Evolutionary conservation across 2,113 vertebrate genomes (phyloP).

Genomic region (Acinonyx jubatus): DNA sequence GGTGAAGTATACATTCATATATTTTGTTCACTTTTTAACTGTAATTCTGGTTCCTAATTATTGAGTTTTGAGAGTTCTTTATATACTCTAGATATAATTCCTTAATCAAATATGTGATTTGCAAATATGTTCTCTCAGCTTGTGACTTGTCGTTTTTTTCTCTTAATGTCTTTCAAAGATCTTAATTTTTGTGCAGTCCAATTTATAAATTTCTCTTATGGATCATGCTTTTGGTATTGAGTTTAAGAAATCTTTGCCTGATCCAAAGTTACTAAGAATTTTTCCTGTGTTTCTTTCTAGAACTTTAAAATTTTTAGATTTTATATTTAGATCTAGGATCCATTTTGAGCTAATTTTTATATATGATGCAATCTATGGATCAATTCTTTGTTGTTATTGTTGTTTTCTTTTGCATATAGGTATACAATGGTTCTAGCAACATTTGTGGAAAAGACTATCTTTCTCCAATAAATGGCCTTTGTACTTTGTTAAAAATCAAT

Average conservation of each 20-base stretch:
- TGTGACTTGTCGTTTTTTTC: neutral
- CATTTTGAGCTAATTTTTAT: neutral
- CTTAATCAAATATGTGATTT: neutral
- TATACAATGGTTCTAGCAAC: neutral
- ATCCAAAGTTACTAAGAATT: neutral
- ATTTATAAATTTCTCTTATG: neutral
- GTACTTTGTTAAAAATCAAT: constrained; percentile 9
- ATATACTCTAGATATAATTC: neutral
- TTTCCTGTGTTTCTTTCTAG: neutral
- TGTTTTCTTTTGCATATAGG: neutral
- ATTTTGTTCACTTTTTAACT: constrained; percentile 33
- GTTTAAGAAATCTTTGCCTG: neutral
- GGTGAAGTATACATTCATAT: neutral
- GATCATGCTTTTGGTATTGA: neutral
- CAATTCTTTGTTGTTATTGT: neutral
- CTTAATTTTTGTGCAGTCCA: neutral
- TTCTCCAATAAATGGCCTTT: neutral
- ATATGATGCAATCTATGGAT: neutral
- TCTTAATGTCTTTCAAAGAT: neutral
- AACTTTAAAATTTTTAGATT: neutral
- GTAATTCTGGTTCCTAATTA: neutral
- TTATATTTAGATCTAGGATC: neutral
- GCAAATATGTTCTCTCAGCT: neutral
- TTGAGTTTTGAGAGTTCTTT: neutral
- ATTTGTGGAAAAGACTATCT: neutral